Evolutionary conservation across 2,113 vertebrate species (phyloP).

Genomic region (Gobio gobio): DNA sequence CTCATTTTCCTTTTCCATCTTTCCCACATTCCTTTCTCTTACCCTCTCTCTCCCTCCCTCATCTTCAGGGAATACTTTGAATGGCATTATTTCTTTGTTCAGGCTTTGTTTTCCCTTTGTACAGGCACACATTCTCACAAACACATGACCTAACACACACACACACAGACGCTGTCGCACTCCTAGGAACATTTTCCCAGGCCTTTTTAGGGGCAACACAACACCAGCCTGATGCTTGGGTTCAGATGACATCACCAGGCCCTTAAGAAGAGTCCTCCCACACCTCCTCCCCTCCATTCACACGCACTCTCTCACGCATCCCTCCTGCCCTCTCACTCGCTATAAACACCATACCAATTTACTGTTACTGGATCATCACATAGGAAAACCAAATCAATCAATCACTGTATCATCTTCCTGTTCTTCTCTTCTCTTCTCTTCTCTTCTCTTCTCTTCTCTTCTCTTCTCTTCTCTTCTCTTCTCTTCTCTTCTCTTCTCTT

Average conservation of each 20-base stretch:
- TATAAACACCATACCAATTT: conserved; percentile 12
- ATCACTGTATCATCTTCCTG: not conserved
- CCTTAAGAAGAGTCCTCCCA: conserved; percentile 64
- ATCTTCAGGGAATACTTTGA: conserved; percentile 37
- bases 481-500: conserved; percentile 60
- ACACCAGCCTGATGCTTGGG: conserved; percentile 61
- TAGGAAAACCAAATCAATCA: conserved; percentile 14
- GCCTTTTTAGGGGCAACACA: conserved; percentile 66
- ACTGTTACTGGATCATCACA: not conserved
- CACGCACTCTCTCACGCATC: conserved; percentile 39
- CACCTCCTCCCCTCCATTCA: conserved; percentile 56
- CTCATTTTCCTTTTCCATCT: conserved; percentile 29
- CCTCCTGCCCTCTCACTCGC: conserved; percentile 49
- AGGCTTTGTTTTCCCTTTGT: conserved; percentile 63
- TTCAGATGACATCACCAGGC: conserved; percentile 74
- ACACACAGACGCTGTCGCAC: conserved; percentile 50
- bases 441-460: no score
- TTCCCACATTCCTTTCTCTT: conserved; percentile 32
- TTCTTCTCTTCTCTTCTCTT: conserved; percentile 19
- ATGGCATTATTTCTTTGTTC: conserved; percentile 37
- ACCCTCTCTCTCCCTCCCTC: conserved; percentile 42
- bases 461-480: conserved; percentile 55
- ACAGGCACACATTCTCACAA: conserved; percentile 27
- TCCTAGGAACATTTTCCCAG: conserved; percentile 75
- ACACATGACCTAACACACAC: conserved; percentile 8